phyloP scores from a whole-genome alignment of 2,113 vertebrate species.

The Peromyscus californicus region DNA sequence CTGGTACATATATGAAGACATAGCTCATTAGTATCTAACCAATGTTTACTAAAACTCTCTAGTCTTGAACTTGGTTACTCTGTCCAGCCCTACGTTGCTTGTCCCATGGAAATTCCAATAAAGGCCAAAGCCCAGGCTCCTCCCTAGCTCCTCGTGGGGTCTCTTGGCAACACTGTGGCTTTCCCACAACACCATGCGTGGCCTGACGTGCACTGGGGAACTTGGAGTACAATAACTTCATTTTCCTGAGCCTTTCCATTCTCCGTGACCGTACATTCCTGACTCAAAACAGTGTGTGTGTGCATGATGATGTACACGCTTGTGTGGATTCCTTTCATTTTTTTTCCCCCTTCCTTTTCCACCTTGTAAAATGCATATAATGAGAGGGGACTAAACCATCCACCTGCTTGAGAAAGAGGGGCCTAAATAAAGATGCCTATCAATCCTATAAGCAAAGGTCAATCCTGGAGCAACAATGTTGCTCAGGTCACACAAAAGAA shows the following conservation, averaged over 20 bases:
- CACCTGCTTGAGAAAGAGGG: background rate
- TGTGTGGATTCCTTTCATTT: background rate
- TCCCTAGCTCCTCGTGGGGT: background rate
- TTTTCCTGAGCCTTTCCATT: background rate
- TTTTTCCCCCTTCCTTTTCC: background rate
- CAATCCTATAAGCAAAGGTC: conserved; percentile 27
- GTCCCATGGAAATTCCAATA: background rate
- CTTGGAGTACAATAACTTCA: background rate
- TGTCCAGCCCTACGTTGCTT: too few species aligned
- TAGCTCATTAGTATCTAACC: background rate
- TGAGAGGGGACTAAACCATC: background rate
- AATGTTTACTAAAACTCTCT: background rate
- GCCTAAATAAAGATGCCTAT: conserved; percentile 16
- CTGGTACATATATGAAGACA: background rate
- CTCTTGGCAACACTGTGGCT: background rate
- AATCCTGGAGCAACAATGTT: background rate
- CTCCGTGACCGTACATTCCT: background rate
- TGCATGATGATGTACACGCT: background rate
- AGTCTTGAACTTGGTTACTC: background rate
- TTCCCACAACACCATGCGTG: background rate
- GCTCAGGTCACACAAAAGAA: conserved; percentile 45
- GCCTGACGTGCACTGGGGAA: background rate
- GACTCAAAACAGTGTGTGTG: background rate
- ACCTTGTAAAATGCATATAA: background rate
- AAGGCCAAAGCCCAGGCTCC: background rate